Conservation (phyloP, 2,113 vertebrate genomes). For the Perca schrenkii region DNA sequence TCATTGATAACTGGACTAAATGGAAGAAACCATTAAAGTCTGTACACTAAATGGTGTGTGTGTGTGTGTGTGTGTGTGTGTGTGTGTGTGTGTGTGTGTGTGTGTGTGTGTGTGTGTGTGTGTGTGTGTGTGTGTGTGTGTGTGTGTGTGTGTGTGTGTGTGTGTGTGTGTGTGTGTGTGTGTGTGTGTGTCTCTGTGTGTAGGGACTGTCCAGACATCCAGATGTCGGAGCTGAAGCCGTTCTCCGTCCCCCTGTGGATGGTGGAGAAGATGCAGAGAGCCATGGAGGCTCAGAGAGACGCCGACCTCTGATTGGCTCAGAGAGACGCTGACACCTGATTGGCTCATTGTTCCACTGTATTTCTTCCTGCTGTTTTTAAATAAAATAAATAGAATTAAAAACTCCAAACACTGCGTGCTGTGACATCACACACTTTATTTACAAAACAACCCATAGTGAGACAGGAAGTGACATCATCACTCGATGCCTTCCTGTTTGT, state of each 20-base stretch:
- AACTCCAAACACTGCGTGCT: not conserved
- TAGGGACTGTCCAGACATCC: constrained; percentile 92
- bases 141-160: not conserved
- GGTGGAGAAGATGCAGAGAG: constrained; percentile 94
- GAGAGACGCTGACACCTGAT: constrained; percentile 85
- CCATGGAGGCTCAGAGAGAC: constrained; percentile 92
- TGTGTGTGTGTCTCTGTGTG: not conserved
- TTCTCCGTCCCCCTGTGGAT: constrained; percentile 93
- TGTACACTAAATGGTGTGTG: not conserved
- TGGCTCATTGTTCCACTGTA: not conserved
- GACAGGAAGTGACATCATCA: constrained; percentile 38
- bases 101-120: not conserved
- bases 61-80: not conserved
- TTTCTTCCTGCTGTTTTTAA: constrained; percentile 22
- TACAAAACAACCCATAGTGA: constrained; percentile 30
- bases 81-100: constrained; percentile 1
- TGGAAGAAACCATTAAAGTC: too few relatives aligned
- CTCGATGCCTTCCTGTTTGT: constrained; percentile 81
- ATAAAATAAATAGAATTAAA: constrained; percentile 16
- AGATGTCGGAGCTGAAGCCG: constrained; percentile 93
- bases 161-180: constrained; percentile 1
- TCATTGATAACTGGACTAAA: too few relatives aligned
- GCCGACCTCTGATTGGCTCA: constrained; percentile 85
- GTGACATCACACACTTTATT: constrained; percentile 63
- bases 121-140: constrained; percentile 4